A percentile compares a stretch with the other conserved stretches of the same genome.
phyloP scores from a whole-genome alignment of 2,888 invertebrate species.

The Philaethria dido region DNA sequence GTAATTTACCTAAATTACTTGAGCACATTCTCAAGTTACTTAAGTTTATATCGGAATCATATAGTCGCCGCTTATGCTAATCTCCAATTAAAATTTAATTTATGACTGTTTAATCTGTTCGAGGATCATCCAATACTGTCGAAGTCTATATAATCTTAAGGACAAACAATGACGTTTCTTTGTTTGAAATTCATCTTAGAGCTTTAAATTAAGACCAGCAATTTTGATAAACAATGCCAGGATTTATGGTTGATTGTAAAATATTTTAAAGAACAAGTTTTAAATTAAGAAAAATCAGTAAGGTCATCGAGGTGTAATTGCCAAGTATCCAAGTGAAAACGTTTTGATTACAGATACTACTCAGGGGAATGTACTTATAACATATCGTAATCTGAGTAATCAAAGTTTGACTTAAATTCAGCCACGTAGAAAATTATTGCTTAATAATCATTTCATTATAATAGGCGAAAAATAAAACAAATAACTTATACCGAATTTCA shows the following conservation, averaged over 20 bases:
- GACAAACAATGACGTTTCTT: slow-evolving; percentile 23
- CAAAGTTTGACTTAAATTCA: no score
- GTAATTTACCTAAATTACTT: no score
- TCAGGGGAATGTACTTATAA: no score
- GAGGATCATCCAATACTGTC: slow-evolving; percentile 17
- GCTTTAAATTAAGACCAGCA: background rate
- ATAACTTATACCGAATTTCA: no score
- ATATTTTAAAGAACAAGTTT: background rate
- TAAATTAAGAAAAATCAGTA: background rate
- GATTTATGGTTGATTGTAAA: slow-evolving; percentile 1
- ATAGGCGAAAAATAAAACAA: no score
- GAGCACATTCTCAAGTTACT: no score
- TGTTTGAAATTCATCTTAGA: slow-evolving; percentile 15
- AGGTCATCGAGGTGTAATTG: no score
- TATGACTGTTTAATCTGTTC: slow-evolving; percentile 25
- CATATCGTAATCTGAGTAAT: no score
- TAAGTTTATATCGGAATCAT: background rate
- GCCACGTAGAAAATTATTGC: no score
- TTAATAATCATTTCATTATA: no score
- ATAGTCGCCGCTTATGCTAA: background rate
- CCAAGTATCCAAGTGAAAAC: no score
- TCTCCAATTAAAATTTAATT: slow-evolving; percentile 9
- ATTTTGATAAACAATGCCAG: background rate
- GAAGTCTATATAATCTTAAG: slow-evolving; percentile 23
- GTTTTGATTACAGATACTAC: no score